phyloP scores from a whole-genome alignment of 2,113 vertebrate species.

The Pituophis catenifer region DNA sequence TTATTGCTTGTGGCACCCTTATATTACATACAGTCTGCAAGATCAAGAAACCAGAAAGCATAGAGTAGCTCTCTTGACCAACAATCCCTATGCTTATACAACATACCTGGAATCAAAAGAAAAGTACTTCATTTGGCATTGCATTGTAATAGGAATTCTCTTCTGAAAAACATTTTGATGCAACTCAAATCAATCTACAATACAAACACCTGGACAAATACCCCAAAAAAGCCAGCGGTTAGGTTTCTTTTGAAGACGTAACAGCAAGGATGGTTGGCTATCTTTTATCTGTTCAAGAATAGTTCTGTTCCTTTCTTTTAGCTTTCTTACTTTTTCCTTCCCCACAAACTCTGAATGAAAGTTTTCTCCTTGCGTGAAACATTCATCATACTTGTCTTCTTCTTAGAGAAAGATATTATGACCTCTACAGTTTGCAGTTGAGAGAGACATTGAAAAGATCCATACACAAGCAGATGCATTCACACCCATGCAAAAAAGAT shows the following conservation, averaged over 20 bases:
- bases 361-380: neutral
- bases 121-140: neutral
- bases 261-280: neutral
- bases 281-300: neutral
- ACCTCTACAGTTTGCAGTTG: neutral
- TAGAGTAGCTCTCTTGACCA: neutral
- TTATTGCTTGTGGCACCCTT: neutral
- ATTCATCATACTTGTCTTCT: neutral
- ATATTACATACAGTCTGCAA: neutral
- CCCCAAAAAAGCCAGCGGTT: neutral
- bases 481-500: neutral
- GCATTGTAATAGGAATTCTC: neutral
- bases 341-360: neutral
- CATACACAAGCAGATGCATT: neutral
- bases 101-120: neutral
- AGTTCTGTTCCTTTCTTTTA: neutral
- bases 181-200: neutral
- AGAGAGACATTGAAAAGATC: neutral
- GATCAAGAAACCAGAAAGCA: neutral
- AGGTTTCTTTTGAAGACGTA: neutral
- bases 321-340: neutral
- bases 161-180: neutral
- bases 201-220: neutral
- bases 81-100: too few relatives aligned
- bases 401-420: neutral